phyloP scores from a whole-genome alignment of 2,797 vertebrate genomes.

The Gila robusta region DNA sequence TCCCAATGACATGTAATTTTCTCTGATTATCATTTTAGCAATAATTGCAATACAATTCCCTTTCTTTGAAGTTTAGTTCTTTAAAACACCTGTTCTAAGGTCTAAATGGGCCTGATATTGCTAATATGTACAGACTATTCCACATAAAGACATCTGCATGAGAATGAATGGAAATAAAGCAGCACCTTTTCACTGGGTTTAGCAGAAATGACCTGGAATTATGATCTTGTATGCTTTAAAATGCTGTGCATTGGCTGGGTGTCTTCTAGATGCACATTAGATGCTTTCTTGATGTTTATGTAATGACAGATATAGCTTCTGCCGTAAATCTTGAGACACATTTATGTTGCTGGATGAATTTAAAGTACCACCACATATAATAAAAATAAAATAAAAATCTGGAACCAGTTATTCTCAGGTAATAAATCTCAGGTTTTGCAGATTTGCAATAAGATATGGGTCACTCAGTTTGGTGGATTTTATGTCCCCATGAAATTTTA shows the following conservation, averaged over 20 bases:
- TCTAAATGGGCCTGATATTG: background rate
- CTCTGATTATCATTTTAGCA: background rate
- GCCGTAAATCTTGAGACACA: background rate
- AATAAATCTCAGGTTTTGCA: background rate
- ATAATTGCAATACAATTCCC: constrained; percentile 1
- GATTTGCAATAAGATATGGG: background rate
- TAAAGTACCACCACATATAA: background rate
- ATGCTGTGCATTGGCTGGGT: background rate
- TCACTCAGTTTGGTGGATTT: background rate
- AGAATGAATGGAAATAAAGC: background rate
- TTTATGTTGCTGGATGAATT: constrained; percentile 4
- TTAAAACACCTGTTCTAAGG: background rate
- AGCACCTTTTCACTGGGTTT: background rate
- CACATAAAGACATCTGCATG: background rate
- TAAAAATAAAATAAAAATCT: background rate
- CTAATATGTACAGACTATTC: background rate
- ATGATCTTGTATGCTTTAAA: background rate
- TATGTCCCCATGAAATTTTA: background rate
- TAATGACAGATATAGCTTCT: background rate
- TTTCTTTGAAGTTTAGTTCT: background rate
- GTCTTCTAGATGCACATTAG: background rate
- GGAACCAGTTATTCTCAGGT: background rate
- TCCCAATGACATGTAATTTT: background rate
- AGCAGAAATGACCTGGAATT: background rate
- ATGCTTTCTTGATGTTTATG: background rate